A percentile compares a stretch with the other conserved stretches of the same genome.
Conservation (phyloP, 2,113 vertebrate species). For the Dolichallabes microphthalmus region DNA sequence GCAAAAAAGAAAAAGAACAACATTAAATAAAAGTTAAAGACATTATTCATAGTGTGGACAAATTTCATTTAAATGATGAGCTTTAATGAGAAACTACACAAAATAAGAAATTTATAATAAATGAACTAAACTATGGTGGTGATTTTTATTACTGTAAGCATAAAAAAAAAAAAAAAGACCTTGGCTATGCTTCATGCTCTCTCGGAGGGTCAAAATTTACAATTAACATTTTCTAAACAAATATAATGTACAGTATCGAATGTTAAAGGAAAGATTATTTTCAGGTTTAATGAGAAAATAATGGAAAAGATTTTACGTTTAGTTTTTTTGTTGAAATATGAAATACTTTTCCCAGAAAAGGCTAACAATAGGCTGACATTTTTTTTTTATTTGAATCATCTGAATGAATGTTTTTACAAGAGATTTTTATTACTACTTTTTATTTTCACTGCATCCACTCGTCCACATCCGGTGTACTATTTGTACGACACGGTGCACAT, state of each 20-base stretch:
- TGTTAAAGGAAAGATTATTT: neutral
- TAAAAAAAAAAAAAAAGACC: neutral
- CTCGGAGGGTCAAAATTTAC: neutral
- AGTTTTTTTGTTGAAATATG: neutral
- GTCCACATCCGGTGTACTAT: too few relatives aligned
- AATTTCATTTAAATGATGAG: neutral
- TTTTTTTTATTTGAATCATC: neutral
- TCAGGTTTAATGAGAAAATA: neutral
- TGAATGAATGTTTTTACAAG: neutral
- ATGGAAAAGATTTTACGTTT: too few relatives aligned
- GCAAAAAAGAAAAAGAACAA: too few relatives aligned
- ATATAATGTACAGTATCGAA: neutral
- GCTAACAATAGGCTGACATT: neutral
- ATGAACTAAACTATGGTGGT: neutral
- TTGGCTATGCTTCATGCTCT: neutral
- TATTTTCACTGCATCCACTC: neutral
- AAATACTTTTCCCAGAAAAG: neutral
- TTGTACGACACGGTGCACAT: neutral
- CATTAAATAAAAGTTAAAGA: neutral
- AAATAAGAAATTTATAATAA: neutral
- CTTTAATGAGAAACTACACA: neutral
- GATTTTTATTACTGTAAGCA: neutral
- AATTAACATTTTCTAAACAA: neutral
- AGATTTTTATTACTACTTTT: neutral
- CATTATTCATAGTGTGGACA: neutral